Conservation (phyloP, 2,113 vertebrate genomes). For the Vulpes lagopus region DNA sequence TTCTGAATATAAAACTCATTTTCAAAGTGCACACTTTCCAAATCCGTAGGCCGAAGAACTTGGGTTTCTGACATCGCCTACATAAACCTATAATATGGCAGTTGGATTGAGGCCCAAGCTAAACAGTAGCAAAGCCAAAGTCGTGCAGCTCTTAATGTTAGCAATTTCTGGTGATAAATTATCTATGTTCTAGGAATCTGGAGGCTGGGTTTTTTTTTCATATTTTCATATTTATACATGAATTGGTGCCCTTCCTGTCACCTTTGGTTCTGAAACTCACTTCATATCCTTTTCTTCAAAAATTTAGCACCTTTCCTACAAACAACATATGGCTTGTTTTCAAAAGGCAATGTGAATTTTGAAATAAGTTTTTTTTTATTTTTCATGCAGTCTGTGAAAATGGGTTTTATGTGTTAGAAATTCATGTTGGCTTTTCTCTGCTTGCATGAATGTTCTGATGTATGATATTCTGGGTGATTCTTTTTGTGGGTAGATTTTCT, state of each 20-base stretch:
- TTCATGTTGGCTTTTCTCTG: constrained; percentile 33
- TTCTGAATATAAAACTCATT: constrained; percentile 36
- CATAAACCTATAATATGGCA: not conserved
- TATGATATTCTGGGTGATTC: constrained; percentile 33
- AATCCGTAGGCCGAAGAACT: not conserved
- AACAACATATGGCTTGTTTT: constrained; percentile 63
- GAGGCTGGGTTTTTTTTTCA: not conserved
- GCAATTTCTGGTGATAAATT: not conserved
- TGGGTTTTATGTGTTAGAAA: constrained; percentile 42
- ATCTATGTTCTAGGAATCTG: not conserved
- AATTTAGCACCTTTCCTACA: constrained; percentile 50
- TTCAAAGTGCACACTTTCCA: not conserved
- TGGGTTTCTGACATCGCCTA: not conserved
- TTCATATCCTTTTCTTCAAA: constrained; percentile 40
- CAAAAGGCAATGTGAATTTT: constrained; percentile 56
- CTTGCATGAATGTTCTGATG: not conserved
- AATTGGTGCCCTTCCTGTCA: constrained; percentile 23
- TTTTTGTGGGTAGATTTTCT: constrained; percentile 14
- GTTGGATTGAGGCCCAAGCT: not conserved
- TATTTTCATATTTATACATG: constrained; percentile 19
- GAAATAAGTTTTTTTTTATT: not conserved
- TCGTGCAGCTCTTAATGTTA: not conserved
- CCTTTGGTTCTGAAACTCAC: constrained; percentile 20
- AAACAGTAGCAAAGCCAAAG: not conserved
- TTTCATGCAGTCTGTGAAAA: constrained; percentile 44